These are phyloP conservation scores for Dasypolia templi DNA, from an alignment of 2,888 invertebrate genomes.

Conservation along the genomic window DNA sequence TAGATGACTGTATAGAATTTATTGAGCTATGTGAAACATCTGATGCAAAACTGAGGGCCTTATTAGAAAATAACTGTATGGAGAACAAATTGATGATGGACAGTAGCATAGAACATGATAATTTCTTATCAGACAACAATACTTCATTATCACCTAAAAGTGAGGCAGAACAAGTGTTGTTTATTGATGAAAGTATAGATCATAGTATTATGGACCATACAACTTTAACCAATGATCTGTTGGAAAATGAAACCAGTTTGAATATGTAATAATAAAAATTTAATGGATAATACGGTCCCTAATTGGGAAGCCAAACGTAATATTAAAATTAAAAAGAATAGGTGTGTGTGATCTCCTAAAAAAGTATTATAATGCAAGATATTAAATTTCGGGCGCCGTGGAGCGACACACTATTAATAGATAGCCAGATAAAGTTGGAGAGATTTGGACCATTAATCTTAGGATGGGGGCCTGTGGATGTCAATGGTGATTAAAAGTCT, in stretches of 20 bases:
- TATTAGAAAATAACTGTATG: conserved; percentile 54
- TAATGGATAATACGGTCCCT: no score
- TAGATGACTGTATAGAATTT: conserved; percentile 80
- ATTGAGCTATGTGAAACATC: conserved; percentile 78
- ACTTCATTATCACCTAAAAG: conserved; percentile 62
- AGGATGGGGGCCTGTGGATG: no score
- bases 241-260: conserved; percentile 42
- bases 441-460: no score
- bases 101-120: conserved; percentile 36
- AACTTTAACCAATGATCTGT: conserved; percentile 40
- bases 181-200: conserved; percentile 65
- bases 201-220: conserved; percentile 42
- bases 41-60: conserved; percentile 75
- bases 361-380: no score
- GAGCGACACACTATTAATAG: no score
- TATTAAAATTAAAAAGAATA: no score
- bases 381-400: no score
- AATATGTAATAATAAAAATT: no score
- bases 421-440: no score
- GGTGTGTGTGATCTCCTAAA: no score
- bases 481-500: no score
- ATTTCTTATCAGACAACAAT: conserved; percentile 52
- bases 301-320: no score
- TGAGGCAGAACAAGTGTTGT: conserved; percentile 64
- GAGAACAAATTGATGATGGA: conserved; percentile 48